These are phyloP conservation scores for Nyctibius grandis DNA, from an alignment of 2,797 vertebrate genomes.

Conservation along the genomic window DNA sequence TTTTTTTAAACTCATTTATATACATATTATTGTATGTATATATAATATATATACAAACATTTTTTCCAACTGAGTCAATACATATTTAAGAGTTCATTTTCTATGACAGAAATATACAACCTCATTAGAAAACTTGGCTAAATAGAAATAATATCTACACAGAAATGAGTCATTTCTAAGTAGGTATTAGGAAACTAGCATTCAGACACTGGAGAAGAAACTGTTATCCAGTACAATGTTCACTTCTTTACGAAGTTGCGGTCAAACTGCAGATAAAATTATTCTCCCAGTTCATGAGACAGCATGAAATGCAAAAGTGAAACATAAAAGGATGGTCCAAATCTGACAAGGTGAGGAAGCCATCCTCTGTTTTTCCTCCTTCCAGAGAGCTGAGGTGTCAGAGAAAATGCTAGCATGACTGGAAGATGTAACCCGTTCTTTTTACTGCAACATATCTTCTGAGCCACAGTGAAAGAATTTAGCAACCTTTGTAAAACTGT, in stretches of 20 bases:
- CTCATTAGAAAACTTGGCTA: background rate
- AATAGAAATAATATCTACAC: background rate
- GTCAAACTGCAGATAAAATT: background rate
- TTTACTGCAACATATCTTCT: background rate
- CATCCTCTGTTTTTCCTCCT: background rate
- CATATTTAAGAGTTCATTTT: background rate
- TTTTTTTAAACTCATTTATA: background rate
- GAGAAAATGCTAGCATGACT: background rate
- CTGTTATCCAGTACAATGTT: background rate
- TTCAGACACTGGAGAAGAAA: background rate
- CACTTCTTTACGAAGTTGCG: background rate
- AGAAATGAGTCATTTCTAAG: background rate
- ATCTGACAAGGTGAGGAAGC: background rate
- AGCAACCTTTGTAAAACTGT: background rate
- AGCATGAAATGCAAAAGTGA: background rate
- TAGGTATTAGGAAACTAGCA: background rate
- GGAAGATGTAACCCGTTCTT: background rate
- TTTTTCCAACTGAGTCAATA: slow-evolving; percentile 1
- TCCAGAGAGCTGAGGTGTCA: background rate
- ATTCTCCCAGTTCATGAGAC: background rate
- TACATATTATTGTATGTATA: background rate
- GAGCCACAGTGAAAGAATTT: background rate
- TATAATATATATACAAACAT: background rate
- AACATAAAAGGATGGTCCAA: background rate
- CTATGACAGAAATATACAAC: background rate